Evolutionary conservation across 2,113 vertebrate genomes (phyloP).

Genomic region (Ceyx cyanopectus): DNA sequence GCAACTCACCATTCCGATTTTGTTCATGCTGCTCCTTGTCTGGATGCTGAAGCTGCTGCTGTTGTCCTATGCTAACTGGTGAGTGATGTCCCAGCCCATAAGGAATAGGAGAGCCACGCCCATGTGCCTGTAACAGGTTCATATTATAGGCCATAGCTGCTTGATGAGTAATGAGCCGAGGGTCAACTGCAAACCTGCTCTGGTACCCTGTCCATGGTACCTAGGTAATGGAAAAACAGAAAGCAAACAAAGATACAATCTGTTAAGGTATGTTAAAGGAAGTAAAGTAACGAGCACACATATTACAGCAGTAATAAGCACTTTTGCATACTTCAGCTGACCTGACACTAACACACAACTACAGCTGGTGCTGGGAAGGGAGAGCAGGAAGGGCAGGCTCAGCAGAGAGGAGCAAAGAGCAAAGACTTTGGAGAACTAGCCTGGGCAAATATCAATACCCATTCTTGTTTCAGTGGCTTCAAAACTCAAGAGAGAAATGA

Average conservation of each 20-base stretch:
- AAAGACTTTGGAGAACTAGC: not conserved
- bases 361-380: not conserved
- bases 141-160: conserved; percentile 98
- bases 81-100: conserved; percentile 93
- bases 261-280: not conserved
- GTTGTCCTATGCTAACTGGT: conserved; percentile 88
- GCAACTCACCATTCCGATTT: conserved; percentile 85
- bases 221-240: conserved; percentile 62
- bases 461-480: not conserved
- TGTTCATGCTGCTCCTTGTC: conserved; percentile 94
- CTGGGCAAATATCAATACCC: not conserved
- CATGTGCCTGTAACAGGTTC: conserved; percentile 92
- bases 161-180: conserved; percentile 94
- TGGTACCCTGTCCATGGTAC: conserved; percentile 97
- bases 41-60: conserved; percentile 78
- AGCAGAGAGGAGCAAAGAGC: not conserved
- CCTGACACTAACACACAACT: not conserved
- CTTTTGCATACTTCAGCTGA: not conserved
- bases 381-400: not conserved
- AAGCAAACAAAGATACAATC: not conserved
- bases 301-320: not conserved
- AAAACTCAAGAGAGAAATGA: not conserved
- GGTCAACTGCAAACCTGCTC: conserved; percentile 96
- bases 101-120: conserved; percentile 91
- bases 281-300: not conserved